These are phyloP conservation scores for Tympanuchus pallidicinctus DNA, from an alignment of 2,113 vertebrate species.

Conservation along the genomic window DNA sequence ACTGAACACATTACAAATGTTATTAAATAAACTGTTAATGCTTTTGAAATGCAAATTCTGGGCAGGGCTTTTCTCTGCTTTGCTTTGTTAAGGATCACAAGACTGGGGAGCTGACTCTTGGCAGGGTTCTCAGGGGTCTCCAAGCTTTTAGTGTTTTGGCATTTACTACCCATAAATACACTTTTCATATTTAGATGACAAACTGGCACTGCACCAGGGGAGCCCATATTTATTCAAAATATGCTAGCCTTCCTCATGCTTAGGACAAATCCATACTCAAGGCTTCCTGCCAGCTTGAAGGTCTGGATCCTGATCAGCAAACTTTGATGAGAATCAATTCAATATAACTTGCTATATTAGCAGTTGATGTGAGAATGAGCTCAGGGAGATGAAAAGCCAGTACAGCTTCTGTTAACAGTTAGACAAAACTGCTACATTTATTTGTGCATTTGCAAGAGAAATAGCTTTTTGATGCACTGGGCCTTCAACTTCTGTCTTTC, in stretches of 20 bases:
- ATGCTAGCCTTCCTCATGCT: conserved; percentile 6
- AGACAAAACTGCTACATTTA: background rate
- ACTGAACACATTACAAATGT: background rate
- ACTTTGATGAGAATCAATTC: background rate
- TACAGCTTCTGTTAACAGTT: conserved; percentile 28
- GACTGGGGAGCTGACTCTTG: background rate
- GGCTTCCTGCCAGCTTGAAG: conserved; percentile 36
- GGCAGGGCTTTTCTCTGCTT: background rate
- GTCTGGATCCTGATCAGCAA: conserved; percentile 21
- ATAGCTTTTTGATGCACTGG: background rate
- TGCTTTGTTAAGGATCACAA: background rate
- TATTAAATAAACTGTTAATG: conserved; percentile 24
- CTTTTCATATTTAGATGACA: background rate
- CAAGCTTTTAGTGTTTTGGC: background rate
- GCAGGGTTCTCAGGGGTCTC: background rate
- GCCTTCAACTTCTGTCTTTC: background rate
- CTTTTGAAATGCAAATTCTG: conserved; percentile 32
- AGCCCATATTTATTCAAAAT: conserved; percentile 39
- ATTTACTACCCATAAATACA: background rate
- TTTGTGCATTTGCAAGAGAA: background rate
- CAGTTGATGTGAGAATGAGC: conserved; percentile 23
- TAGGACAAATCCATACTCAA: conserved; percentile 35
- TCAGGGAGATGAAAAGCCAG: background rate
- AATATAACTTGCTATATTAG: conserved; percentile 25
- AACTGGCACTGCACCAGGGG: background rate